Evolutionary conservation across 2,888 invertebrate genomes (phyloP).

Genomic region (Caenorhabditis sp.): DNA sequence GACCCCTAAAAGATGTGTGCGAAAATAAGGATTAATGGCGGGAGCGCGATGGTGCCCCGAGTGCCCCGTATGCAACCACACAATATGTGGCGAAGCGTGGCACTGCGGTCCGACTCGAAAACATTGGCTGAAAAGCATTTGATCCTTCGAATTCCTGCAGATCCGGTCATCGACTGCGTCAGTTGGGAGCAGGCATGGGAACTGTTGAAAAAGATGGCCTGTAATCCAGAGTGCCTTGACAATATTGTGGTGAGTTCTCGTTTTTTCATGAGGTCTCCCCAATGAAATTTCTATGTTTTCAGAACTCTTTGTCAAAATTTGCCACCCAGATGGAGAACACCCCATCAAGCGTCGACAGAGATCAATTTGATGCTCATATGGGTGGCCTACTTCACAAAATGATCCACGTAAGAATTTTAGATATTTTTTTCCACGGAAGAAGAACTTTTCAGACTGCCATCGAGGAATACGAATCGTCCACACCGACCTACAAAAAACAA

Average conservation of each 20-base stretch:
- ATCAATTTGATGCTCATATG: conserved; percentile 84
- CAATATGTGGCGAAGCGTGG: conserved; percentile 53
- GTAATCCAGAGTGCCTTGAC: conserved; percentile 86
- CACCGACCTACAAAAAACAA: conserved; percentile 76
- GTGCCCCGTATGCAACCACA: conserved; percentile 5
- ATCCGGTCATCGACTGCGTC: conserved; percentile 75
- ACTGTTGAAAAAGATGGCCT: conserved; percentile 86
- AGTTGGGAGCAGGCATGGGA: conserved; percentile 85
- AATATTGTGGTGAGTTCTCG: conserved; percentile 84
- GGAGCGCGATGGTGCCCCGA: conserved; percentile 24
- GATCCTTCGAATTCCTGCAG: conserved; percentile 52
- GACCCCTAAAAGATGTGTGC: conserved; percentile 62
- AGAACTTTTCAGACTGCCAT: conserved; percentile 84
- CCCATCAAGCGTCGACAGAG: conserved; percentile 79
- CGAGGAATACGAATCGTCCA: conserved; percentile 82
- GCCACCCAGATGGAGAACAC: conserved; percentile 74
- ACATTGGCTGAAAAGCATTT: conserved; percentile 37
- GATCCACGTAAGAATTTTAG: conserved; percentile 84
- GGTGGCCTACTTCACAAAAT: conserved; percentile 85
- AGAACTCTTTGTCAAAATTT: conserved; percentile 76
- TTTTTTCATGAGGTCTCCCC: no score
- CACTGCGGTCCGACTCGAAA: conserved; percentile 48
- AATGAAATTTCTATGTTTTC: conserved; percentile 14
- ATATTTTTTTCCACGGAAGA: no score
- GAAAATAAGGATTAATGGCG: conserved; percentile 60